phyloP scores from a whole-genome alignment of 2,888 invertebrate genomes.

The Gymnocheta viridis region DNA sequence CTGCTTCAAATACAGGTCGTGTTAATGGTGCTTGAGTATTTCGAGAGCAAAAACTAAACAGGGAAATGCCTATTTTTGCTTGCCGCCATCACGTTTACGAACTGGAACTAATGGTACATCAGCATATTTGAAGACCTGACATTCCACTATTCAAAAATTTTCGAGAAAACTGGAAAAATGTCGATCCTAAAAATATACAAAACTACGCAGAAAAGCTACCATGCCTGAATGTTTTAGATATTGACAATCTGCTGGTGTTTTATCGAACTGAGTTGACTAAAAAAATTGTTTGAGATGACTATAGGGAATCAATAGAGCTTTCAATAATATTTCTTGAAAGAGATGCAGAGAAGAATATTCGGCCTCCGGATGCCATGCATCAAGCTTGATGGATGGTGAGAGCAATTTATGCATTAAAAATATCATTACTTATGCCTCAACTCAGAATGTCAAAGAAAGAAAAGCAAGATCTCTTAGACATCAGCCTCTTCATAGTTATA shows the following conservation, averaged over 20 bases:
- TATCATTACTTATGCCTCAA: neutral
- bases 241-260: neutral
- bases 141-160: slow-evolving; percentile 26
- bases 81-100: neutral
- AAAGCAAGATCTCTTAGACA: neutral
- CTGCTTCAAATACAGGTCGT: neutral
- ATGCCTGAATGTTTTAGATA: neutral
- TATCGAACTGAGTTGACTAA: neutral
- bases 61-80: slow-evolving; percentile 23
- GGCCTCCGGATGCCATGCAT: neutral
- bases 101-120: neutral
- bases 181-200: neutral
- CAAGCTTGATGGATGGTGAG: neutral
- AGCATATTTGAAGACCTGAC: slow-evolving; percentile 14
- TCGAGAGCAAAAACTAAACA: neutral
- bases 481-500: neutral
- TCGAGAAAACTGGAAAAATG: slow-evolving; percentile 11
- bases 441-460: neutral
- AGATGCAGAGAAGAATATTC: neutral
- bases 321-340: slow-evolving; percentile 5
- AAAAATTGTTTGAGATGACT: neutral
- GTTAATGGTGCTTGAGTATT: slow-evolving; percentile 1
- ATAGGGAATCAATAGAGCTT: neutral
- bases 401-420: slow-evolving; percentile 9
- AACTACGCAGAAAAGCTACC: neutral